Evolutionary conservation across 2,113 vertebrate species (phyloP), one percentile per base, ranked within the genome.

Genomic region (Piaya cayana): DNA sequence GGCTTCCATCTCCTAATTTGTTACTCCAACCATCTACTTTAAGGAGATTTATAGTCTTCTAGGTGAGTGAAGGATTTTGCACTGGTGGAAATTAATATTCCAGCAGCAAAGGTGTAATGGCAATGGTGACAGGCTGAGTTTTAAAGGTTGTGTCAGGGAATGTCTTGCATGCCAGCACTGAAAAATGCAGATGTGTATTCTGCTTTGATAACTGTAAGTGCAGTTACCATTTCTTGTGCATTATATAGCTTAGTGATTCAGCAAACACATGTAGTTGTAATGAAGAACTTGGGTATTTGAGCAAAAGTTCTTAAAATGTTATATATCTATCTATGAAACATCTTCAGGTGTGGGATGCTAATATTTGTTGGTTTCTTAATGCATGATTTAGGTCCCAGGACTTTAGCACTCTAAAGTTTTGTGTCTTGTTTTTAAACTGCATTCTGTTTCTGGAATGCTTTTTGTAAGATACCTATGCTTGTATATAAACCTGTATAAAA

Each of bases 341-440:
- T 32, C 8, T 77, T 81, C 42, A 55, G 11, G 14, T 74, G 11
- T 36, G 7, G 55, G 42, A n/a, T 80, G 15, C 25, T 88, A 25
- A 10, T 59, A 37, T 3, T 3, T 64, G 13, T 84, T 4, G 3
- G 4, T 76, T 87, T 71, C 52, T 82, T 80, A 45, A 45, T 49
- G 15, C 15, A 42, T 78, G 0, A 0, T 70, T 84, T 79, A 27
- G 5, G 8, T 72, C 23, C 3, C n/a, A 32, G 11, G 32, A 45
- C 34, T 88, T 74, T 2, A 62, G 26, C 14, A 17, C 5, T 53
- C 50, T 15, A 45, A 27, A 29, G 29, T 74, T 72, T 49, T 65
- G 5, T 82, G 34, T 43, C 39, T 20, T 81, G 6, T 5, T 84
- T 65, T 74, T 52, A 20, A 71, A 26, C 58, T 85, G 12, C 11